Evolutionary conservation across 2,797 vertebrate genomes (phyloP).

Genomic region (Luscinia luscinia): DNA sequence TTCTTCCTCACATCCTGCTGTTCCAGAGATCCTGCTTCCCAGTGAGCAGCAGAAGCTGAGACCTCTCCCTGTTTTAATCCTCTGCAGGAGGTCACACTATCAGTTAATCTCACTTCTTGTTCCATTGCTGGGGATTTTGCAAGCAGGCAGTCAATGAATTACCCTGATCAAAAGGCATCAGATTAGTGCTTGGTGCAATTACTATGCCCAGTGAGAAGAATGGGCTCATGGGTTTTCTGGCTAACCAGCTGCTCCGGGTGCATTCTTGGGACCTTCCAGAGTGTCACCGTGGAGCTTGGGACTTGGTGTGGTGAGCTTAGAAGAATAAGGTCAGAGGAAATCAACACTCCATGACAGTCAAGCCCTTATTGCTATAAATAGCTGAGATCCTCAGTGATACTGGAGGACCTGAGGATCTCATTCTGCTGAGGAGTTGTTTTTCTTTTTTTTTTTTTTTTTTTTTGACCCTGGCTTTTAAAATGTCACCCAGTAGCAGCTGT

Average conservation of each 20-base stretch:
- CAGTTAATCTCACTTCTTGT: not conserved
- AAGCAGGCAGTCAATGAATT: not conserved
- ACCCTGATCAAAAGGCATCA: not conserved
- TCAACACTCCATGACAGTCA: not conserved
- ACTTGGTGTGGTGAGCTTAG: not conserved
- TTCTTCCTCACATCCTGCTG: not conserved
- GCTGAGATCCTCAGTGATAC: not conserved
- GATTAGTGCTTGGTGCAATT: not conserved
- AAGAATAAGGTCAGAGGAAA: constrained; percentile 53
- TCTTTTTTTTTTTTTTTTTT: not conserved
- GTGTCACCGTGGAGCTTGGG: not conserved
- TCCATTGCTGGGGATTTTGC: not conserved
- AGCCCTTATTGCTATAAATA: constrained; percentile 54
- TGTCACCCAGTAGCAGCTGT: constrained; percentile 51
- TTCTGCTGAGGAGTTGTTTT: not conserved
- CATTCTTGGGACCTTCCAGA: not conserved
- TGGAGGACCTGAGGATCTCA: not conserved
- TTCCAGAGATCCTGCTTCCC: not conserved
- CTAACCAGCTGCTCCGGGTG: not conserved
- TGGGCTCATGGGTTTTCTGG: not conserved
- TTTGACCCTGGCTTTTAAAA: constrained; percentile 46
- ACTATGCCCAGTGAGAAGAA: not conserved
- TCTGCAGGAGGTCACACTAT: not conserved
- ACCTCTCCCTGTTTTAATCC: not conserved
- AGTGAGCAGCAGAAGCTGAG: not conserved